Percentiles rank a stretch among this genome's conserved stretches.
Conservation (phyloP, 1,140 invertebrate genomes). For the Chrysomallon squamiferum region DNA sequence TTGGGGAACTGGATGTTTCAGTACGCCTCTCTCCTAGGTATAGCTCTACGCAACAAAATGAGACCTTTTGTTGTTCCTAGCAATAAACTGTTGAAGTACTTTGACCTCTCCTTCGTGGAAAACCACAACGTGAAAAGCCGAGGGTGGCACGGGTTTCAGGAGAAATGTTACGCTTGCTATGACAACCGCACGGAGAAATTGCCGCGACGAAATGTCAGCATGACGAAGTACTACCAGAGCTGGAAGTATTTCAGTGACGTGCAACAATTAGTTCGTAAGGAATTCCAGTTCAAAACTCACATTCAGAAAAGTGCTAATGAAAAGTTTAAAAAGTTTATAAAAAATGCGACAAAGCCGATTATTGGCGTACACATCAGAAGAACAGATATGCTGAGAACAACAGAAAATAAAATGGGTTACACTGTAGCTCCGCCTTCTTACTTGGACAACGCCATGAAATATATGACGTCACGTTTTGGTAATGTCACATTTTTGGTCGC, state of each 20-base stretch:
- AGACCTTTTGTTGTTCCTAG: background rate
- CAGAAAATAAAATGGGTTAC: background rate
- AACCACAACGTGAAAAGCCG: background rate
- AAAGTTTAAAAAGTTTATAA: no score
- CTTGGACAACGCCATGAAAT: slow-evolving; percentile 3
- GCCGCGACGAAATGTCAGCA: background rate
- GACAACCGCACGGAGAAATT: background rate
- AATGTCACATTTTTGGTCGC: background rate
- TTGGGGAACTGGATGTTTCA: slow-evolving; percentile 43
- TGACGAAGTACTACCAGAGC: background rate
- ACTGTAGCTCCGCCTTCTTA: background rate
- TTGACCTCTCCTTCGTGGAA: background rate
- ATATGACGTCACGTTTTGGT: background rate
- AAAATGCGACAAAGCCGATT: background rate
- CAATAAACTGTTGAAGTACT: background rate
- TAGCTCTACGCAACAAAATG: slow-evolving; percentile 7
- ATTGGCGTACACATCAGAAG: background rate
- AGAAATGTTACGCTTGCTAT: background rate
- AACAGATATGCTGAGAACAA: background rate
- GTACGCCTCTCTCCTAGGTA: slow-evolving; percentile 33
- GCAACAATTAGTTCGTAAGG: background rate
- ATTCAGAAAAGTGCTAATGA: no score
- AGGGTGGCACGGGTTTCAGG: background rate
- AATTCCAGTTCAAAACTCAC: background rate
- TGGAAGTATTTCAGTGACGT: background rate